phyloP scores from a whole-genome alignment of 37 sponge, comb jelly and placozoan genomes.

The Lycopodina hypogea region DNA sequence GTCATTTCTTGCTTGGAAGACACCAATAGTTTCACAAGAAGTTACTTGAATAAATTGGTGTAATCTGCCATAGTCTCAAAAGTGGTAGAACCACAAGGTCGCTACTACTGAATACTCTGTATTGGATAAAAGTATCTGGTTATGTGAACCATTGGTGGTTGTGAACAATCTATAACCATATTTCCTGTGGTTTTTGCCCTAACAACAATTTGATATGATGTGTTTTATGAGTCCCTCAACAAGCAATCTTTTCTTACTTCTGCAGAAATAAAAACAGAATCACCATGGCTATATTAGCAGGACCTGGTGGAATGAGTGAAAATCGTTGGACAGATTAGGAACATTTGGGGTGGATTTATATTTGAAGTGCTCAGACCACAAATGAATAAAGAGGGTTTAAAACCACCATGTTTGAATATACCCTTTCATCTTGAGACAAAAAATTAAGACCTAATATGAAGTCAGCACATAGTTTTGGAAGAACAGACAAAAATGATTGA shows the following conservation, averaged over 20 bases:
- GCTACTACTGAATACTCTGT: not conserved
- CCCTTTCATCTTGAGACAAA: not conserved
- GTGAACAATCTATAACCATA: slow-evolving; percentile 9
- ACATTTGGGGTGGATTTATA: not conserved
- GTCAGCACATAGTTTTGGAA: slow-evolving; percentile 1
- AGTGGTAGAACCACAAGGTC: not conserved
- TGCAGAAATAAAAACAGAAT: not conserved
- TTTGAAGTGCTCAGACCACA: slow-evolving; percentile 10
- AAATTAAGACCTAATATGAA: slow-evolving; percentile 7
- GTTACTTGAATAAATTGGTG: slow-evolving; percentile 13
- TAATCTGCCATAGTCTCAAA: not conserved
- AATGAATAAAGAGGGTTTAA: not conserved
- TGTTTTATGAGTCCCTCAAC: slow-evolving; percentile 4
- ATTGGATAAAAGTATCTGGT: not conserved
- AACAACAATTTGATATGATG: not conserved
- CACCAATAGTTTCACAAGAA: slow-evolving; percentile 3
- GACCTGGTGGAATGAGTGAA: not conserved
- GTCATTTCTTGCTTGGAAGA: not conserved
- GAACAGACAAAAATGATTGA: not conserved
- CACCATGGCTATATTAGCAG: not conserved
- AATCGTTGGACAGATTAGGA: not conserved
- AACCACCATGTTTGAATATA: not conserved
- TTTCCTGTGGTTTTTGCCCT: not conserved
- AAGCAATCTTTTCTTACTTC: not conserved
- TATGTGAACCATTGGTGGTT: slow-evolving; percentile 1